Conservation (phyloP, 2,113 vertebrate species). For the Eudyptes chrysolophus region DNA sequence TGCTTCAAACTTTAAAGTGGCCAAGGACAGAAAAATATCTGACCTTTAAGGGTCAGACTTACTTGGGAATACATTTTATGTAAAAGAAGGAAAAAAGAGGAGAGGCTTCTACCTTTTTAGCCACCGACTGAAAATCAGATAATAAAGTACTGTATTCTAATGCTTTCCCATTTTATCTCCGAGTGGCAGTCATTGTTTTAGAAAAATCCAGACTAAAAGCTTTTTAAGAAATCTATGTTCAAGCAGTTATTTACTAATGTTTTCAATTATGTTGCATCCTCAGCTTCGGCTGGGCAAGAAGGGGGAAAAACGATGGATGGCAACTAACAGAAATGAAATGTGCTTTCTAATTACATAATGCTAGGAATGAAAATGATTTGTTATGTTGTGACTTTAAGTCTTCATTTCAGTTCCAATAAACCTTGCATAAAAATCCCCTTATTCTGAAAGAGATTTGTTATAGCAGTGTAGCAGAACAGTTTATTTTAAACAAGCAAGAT, state of each 20-base stretch:
- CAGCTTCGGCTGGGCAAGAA: not conserved
- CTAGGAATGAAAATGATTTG: not conserved
- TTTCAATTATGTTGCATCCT: not conserved
- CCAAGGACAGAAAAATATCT: not conserved
- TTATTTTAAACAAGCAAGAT: constrained; percentile 1
- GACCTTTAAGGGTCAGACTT: not conserved
- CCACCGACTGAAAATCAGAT: not conserved
- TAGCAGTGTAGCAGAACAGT: not conserved
- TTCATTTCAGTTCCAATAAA: constrained; percentile 9
- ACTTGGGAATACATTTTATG: not conserved
- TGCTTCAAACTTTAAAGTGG: not conserved
- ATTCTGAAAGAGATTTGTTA: not conserved
- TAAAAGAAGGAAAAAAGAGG: not conserved
- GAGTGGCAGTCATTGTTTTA: not conserved
- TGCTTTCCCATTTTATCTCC: not conserved
- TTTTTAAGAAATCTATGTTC: not conserved
- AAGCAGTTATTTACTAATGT: not conserved
- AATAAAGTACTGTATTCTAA: not conserved
- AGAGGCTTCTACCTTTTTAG: not conserved
- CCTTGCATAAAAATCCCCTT: not conserved
- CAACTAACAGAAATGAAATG: not conserved
- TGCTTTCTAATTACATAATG: constrained; percentile 20
- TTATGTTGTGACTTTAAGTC: not conserved
- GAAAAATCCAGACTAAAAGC: not conserved
- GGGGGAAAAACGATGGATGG: not conserved